Evolutionary conservation across 2,113 vertebrate species (phyloP), one percentile per base, ranked within the genome.

Genomic region (Nothobranchius furzeri): DNA sequence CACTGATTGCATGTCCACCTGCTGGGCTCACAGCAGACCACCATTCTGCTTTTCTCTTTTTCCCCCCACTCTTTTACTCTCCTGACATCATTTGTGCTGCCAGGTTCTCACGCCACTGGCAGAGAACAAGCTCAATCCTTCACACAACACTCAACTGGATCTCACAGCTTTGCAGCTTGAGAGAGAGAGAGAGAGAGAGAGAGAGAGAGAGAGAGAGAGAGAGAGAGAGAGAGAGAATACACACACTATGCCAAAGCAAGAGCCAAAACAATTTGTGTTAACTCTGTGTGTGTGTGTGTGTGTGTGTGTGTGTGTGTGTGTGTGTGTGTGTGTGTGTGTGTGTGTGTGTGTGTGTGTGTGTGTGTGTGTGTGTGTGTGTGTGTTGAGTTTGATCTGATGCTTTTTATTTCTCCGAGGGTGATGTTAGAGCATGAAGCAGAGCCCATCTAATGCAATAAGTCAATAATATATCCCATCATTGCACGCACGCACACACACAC

Each of bases 401-500:
- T 14, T 55, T 12, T 78, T 81, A 80, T 83, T 83, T 80, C 84
- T 86, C 80, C 69, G 69, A 84, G 81, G 79, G 84, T 53, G 43
- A 76, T 84, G 68, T 84, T 75, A 73, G 76, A 88, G 78, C 77
- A 77, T 77, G 68, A 78, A 86, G 80, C 83, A 85, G 70, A 81
- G 81, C 73, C 72, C 71, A 79, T 86, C 76, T 89, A 87, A 87
- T 88, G 84, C 81, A 88, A 86, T 87, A 81, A 88, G 78, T 87
- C 80, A 84, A 81, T 85, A 82, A 82, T 36, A 68, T 74, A 85
- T 56, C 78, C 74, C 74, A 76, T 82, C 75, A 73, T 51, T 87
- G 75, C 82, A 74, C 63, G 64, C 50, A 53, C 72, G 72, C 65
- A 66, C 51, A 56, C 72, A 60, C 10, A 35, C 60, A 14, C 47